Percentiles rank a stretch among this genome's conserved stretches.
These are phyloP conservation scores for Podarcis muralis DNA, from an alignment of 2,113 vertebrate genomes.

Conservation along the genomic window DNA sequence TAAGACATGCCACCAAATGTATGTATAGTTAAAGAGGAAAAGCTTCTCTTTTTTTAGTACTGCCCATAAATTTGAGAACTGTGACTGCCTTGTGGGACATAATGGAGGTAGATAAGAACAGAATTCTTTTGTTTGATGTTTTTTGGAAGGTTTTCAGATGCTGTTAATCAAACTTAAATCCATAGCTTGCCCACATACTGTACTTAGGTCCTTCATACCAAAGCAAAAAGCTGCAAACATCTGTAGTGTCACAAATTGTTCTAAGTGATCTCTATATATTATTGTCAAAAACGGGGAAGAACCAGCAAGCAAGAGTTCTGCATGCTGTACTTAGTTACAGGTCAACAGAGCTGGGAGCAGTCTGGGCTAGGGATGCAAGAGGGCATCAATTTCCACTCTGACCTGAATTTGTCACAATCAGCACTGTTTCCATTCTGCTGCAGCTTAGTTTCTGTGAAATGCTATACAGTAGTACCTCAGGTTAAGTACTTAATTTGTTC, in stretches of 20 bases:
- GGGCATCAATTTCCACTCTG: no score
- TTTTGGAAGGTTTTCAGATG: neutral
- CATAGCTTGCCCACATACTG: neutral
- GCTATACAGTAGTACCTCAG: no score
- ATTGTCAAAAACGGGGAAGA: neutral
- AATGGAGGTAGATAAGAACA: neutral
- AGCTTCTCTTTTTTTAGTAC: neutral
- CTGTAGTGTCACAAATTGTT: neutral
- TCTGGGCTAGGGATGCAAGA: no score
- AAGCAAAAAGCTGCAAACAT: neutral
- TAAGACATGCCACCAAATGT: neutral
- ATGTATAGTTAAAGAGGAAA: neutral
- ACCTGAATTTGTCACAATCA: no score
- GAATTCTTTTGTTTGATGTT: neutral
- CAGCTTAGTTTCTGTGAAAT: no score
- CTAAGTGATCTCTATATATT: neutral
- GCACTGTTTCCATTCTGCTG: no score
- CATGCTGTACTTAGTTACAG: neutral
- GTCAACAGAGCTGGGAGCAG: no score
- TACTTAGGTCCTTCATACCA: neutral
- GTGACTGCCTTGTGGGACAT: neutral
- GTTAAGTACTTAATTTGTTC: no score
- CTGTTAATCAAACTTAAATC: neutral
- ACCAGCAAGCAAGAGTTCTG: neutral
- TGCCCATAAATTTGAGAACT: neutral